These are phyloP conservation scores for Idaea aversata DNA, from an alignment of 2,888 invertebrate genomes.

Conservation along the genomic window DNA sequence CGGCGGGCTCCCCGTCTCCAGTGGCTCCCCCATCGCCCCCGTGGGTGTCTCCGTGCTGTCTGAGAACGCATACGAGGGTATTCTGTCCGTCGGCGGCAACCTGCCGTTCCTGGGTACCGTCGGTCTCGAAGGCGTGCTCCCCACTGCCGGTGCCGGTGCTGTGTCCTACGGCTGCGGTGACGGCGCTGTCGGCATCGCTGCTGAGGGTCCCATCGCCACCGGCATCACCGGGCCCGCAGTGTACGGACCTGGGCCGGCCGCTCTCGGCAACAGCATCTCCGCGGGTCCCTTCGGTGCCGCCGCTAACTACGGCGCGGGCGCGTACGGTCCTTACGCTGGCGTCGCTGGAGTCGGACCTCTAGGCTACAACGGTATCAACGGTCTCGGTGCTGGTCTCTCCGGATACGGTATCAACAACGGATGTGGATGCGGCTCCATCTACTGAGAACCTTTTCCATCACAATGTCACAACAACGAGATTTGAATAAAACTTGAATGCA, in stretches of 20 bases:
- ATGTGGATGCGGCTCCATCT: not conserved
- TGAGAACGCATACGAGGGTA: constrained; percentile 40
- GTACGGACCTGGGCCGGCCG: not conserved
- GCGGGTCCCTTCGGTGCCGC: constrained; percentile 12
- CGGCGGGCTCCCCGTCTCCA: constrained; percentile 32
- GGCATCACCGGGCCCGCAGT: constrained; percentile 13
- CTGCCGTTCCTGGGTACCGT: constrained; percentile 43
- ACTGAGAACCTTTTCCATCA: not conserved
- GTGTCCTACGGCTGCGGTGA: constrained; percentile 37
- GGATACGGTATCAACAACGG: constrained; percentile 2
- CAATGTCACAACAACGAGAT: not conserved
- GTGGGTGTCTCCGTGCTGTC: constrained; percentile 37
- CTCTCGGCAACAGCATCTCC: constrained; percentile 20
- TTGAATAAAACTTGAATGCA: constrained; percentile 1
- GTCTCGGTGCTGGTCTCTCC: constrained; percentile 5
- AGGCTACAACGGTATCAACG: not conserved
- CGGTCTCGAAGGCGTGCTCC: constrained; percentile 36
- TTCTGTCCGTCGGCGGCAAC: constrained; percentile 33
- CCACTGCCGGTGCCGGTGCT: constrained; percentile 34
- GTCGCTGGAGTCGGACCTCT: not conserved
- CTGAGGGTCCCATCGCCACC: constrained; percentile 25
- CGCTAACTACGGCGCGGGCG: constrained; percentile 13
- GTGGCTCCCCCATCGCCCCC: constrained; percentile 36
- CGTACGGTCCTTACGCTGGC: constrained; percentile 13
- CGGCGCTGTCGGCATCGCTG: constrained; percentile 25